Evolutionary conservation across 2,113 vertebrate genomes (phyloP).

Genomic region (Suncus etruscus): DNA sequence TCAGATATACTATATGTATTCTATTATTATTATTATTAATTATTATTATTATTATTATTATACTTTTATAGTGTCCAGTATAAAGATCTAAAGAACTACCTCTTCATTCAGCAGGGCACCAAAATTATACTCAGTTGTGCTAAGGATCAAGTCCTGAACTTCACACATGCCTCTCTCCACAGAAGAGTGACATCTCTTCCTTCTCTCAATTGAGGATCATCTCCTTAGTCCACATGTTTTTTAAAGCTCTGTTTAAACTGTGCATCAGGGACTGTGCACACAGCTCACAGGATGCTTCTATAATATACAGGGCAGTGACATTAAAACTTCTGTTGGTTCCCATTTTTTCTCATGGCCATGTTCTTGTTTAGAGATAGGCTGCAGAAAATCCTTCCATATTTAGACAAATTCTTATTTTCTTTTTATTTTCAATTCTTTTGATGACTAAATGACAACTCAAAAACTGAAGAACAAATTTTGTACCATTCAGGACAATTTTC

Average conservation of each 20-base stretch:
- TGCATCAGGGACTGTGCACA: no score
- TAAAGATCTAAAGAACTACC: no score
- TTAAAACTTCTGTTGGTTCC: background rate
- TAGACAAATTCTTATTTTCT: background rate
- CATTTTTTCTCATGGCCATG: conserved; percentile 36
- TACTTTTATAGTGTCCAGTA: no score
- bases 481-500: no score
- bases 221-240: background rate
- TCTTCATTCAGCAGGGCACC: no score
- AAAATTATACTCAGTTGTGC: no score
- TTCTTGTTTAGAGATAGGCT: background rate
- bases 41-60: no score
- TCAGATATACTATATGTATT: background rate
- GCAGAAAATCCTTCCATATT: conserved; percentile 30
- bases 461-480: no score
- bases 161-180: background rate
- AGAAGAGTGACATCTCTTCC: background rate
- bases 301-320: background rate
- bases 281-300: background rate
- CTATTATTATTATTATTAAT: no score
- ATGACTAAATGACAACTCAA: background rate
- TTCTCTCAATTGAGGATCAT: no score
- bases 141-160: no score
- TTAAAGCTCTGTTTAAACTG: background rate
- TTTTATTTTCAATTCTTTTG: background rate